A percentile compares a stretch with the other conserved stretches of the same genome.
phyloP scores from a whole-genome alignment of 2,797 vertebrate genomes.

The Mionectes olivaceus region DNA sequence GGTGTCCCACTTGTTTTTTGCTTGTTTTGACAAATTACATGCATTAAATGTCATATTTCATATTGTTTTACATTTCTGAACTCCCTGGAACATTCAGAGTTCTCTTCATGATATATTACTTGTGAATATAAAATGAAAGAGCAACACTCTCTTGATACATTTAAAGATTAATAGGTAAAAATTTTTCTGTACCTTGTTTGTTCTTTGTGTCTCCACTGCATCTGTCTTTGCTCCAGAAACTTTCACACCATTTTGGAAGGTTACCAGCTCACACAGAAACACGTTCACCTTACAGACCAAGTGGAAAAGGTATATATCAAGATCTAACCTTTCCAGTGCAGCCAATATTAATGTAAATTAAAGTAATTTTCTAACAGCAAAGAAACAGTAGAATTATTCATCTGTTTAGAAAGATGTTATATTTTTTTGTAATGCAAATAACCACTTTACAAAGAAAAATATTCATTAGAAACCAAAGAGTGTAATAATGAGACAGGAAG shows the following conservation, averaged over 20 bases:
- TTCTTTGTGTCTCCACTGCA: neutral
- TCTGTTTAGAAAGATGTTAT: neutral
- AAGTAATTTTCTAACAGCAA: conserved; percentile 38
- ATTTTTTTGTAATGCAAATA: conserved; percentile 53
- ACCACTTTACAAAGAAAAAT: conserved; percentile 17
- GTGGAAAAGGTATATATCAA: conserved; percentile 14
- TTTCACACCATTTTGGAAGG: neutral
- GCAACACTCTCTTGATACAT: neutral
- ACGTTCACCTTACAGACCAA: neutral
- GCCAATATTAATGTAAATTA: conserved; percentile 56
- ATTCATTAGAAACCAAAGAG: neutral
- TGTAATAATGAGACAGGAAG: neutral
- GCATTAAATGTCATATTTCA: neutral
- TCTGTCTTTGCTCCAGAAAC: neutral
- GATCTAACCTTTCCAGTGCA: conserved; percentile 19
- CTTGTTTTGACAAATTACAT: neutral
- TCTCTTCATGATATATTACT: neutral
- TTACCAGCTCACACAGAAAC: neutral
- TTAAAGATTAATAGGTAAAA: neutral
- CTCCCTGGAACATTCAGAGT: neutral
- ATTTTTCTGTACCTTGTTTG: neutral
- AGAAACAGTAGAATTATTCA: conserved; percentile 27
- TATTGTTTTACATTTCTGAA: neutral
- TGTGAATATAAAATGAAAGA: conserved; percentile 22
- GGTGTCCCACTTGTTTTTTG: neutral